Percentiles rank a stretch among this genome's conserved stretches.
Evolutionary conservation across 1,140 invertebrate genomes (phyloP).

Genomic region (Dinoponera quadriceps): DNA sequence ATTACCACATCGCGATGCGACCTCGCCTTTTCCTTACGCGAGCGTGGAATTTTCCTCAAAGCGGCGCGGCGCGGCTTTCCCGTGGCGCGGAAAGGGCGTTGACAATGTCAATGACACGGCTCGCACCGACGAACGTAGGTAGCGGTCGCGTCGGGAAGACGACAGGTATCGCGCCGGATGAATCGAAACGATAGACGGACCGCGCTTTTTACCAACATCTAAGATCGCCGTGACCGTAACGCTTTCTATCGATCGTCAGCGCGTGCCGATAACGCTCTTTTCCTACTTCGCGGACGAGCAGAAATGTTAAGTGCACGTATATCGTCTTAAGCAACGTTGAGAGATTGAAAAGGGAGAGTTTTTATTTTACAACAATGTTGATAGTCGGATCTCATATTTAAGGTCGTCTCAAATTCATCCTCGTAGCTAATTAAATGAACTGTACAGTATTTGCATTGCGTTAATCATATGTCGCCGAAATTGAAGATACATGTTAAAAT

Average conservation of each 20-base stretch:
- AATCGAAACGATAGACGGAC: constrained; percentile 23
- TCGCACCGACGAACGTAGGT: neutral
- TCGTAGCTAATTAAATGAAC: too few relatives aligned
- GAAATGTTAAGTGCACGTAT: too few relatives aligned
- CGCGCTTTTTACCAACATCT: constrained; percentile 18
- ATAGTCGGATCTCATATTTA: too few relatives aligned
- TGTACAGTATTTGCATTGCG: too few relatives aligned
- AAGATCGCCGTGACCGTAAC: constrained; percentile 18
- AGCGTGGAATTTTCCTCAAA: constrained; percentile 72
- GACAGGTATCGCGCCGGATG: constrained; percentile 6
- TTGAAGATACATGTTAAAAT: too few relatives aligned
- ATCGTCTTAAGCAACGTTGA: too few relatives aligned
- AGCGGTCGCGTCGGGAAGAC: constrained; percentile 47
- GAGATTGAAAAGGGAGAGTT: too few relatives aligned
- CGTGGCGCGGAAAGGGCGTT: constrained; percentile 64
- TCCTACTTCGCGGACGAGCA: constrained; percentile 19
- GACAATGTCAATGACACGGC: constrained; percentile 55
- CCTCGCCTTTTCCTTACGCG: constrained; percentile 65
- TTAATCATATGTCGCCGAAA: too few relatives aligned
- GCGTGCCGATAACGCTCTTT: constrained; percentile 23
- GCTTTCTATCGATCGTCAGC: constrained; percentile 61
- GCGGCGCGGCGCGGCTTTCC: constrained; percentile 61
- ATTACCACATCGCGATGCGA: constrained; percentile 67
- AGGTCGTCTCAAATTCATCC: too few relatives aligned
- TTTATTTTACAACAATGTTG: too few relatives aligned